These are phyloP conservation scores for Heterodera schachtii DNA, from an alignment of 1,140 invertebrate species.

Conservation along the genomic window DNA sequence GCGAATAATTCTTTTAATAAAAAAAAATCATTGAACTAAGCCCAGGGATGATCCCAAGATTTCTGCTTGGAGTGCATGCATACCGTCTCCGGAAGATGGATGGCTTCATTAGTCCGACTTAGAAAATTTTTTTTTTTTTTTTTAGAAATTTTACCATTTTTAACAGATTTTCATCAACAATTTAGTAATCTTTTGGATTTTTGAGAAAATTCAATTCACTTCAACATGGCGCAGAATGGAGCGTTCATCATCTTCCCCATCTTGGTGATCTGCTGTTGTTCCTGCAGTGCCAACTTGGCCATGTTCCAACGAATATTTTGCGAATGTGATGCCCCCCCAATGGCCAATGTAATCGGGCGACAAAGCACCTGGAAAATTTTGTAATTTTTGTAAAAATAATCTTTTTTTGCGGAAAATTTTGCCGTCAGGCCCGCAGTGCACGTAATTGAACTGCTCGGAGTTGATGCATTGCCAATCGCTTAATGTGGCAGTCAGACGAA, in stretches of 20 bases:
- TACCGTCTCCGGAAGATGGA: no score
- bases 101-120: no score
- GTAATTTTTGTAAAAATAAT: neutral
- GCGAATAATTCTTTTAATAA: no score
- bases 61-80: no score
- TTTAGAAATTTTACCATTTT: no score
- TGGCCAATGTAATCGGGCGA: constrained; percentile 73
- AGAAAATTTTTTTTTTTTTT: no score
- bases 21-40: no score
- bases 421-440: constrained; percentile 77
- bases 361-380: constrained; percentile 63
- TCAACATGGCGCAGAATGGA: constrained; percentile 81
- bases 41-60: no score
- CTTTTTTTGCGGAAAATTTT: no score
- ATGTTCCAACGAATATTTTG: constrained; percentile 82
- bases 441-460: constrained; percentile 83
- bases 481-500: constrained; percentile 70
- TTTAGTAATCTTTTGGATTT: no score
- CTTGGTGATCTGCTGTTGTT: constrained; percentile 24
- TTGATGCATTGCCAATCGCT: constrained; percentile 78
- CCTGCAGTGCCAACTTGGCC: neutral
- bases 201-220: neutral
- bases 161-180: no score
- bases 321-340: constrained; percentile 94
- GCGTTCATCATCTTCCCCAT: constrained; percentile 47